Conservation (phyloP, 2,888 invertebrate species). For the Pseudoips prasinana region DNA sequence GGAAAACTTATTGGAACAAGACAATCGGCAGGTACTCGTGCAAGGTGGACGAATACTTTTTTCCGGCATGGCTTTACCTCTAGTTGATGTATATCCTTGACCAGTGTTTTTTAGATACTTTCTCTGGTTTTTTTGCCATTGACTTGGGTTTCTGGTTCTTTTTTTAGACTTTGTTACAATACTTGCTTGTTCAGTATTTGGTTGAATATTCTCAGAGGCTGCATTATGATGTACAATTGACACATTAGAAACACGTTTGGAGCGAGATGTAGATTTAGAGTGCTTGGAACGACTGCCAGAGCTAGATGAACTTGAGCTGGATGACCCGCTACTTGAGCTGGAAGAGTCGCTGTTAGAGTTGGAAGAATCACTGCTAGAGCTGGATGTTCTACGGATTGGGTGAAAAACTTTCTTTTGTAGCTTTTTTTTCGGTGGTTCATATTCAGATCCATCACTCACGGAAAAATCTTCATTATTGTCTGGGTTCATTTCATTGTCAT, state of each 20-base stretch:
- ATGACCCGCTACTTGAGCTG: too few species aligned
- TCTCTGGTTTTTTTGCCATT: slow-evolving; percentile 14
- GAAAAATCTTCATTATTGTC: too few species aligned
- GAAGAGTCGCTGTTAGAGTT: too few species aligned
- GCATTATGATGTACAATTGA: slow-evolving; percentile 9
- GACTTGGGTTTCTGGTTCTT: slow-evolving; percentile 9
- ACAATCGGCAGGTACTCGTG: slow-evolving; percentile 11
- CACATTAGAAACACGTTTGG: slow-evolving; percentile 9
- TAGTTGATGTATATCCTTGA: slow-evolving; percentile 11
- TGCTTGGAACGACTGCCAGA: too few species aligned
- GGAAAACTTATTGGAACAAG: slow-evolving; percentile 10
- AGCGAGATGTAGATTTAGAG: slow-evolving; percentile 4
- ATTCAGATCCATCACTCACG: too few species aligned
- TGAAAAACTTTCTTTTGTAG: too few species aligned
- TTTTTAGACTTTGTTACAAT: slow-evolving; percentile 9
- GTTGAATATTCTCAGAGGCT: slow-evolving; percentile 8
- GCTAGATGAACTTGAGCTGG: too few species aligned
- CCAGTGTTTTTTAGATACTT: slow-evolving; percentile 16
- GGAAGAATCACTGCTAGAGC: too few species aligned
- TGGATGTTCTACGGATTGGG: too few species aligned
- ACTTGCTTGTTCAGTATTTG: slow-evolving; percentile 5
- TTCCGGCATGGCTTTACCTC: slow-evolving; percentile 11
- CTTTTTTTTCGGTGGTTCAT: too few species aligned
- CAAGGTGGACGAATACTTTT: slow-evolving; percentile 18
- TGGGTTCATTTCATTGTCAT: too few species aligned